Evolutionary conservation across 2,888 invertebrate species (phyloP), one percentile per base, ranked within the genome.

Genomic region (Drosophila neonasuta): DNA sequence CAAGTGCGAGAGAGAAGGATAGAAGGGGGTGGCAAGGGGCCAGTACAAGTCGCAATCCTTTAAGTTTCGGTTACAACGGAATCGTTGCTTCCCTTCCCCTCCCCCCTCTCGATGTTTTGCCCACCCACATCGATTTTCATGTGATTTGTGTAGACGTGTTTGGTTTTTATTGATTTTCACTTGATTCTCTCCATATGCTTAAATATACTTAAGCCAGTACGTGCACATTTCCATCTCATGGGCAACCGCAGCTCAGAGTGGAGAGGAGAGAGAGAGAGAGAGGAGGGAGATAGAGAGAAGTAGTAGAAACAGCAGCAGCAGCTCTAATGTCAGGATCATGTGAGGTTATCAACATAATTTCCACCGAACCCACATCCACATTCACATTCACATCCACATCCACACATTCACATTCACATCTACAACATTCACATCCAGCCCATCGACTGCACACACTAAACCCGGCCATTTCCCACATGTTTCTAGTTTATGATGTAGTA

Each of bases 141-240:
- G 87, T 83, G 82, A 82, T 87, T 82, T 87, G 82, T 82, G 82
- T 75, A 86, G 78, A 87, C 80, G 81, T 82, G 87, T 87, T 85
- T 82, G 87, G 86, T 86, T 87, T 85, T 83, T 82, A 82, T 82
- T 82, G 82, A 82, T 82, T 82, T 82, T 87, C 82, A 87, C 82
- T 82, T 87, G 82, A 82, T 82, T 87, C 82, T 73, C 86, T 83
- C 82, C 87, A 87, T 82, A 82, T 82, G 82, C 82, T 85, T 85
- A 80, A 86, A 82, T 87, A 82, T 86, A 79, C 86, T 80, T 87
- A 85, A 87, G 86, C 58, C 87, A 80, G 65, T 77, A 87, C 87
- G 86, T 87, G 87, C 68, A 63, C 81, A 82, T 85, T 84, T 80
- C 80, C 86, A 86, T 71, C 80, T 70, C 68, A 52, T 48, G 58